Base-by-base conservation (phyloP, 2,888 invertebrate genomes). In the Oligia fasciuncula region DNA sequence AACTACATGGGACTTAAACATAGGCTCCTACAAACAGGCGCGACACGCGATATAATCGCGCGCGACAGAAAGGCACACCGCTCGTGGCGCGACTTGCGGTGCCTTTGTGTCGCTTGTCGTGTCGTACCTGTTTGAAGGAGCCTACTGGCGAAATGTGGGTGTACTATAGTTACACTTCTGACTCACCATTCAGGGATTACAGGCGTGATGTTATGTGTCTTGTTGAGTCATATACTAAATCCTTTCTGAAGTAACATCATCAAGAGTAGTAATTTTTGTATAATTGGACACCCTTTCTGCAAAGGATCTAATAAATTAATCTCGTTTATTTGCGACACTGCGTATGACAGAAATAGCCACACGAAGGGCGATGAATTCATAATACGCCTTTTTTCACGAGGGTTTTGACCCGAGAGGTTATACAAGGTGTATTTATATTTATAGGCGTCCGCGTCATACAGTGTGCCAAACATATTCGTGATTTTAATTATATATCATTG, bases 391-490 rank as follows among this genome's bases (percentile, higher is more conserved):
- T 78, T 72, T 71, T 51, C 23, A 51, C 11, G 23, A 65, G 87
- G 74, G 60, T 8, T 69, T 72, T 84, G 76, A 84, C 80, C 85
- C 29, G n/a, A 46, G 35, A 19, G 9, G 23, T 40, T 63, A 67
- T 19, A 62, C 19, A 63, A n/a, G 51, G 14, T 46, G 77, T 49
- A 77, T 76, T 77, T 49, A 57, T 57, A 9, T 57, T 57, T 77
- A 62, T 60, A 76, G 2, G 6, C 63, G 29, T 0, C 17, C 4
- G 17, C 51, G 29, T 63, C n/a, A 60, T 60, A 76, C 11, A 54
- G 49, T 73, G 40, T 69, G 67, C 51, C 54, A 63, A 67, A 23
- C 63, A 29, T 63, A 76, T 85, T 89, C 80, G 76, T 89, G 85
- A 79, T 29, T 1, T 29, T 29, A 1, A 29, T 29, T 29, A 29